Evolutionary conservation across 2,113 vertebrate genomes (phyloP), one percentile per base, ranked within the genome.

Genomic region (Holacanthus passer): DNA sequence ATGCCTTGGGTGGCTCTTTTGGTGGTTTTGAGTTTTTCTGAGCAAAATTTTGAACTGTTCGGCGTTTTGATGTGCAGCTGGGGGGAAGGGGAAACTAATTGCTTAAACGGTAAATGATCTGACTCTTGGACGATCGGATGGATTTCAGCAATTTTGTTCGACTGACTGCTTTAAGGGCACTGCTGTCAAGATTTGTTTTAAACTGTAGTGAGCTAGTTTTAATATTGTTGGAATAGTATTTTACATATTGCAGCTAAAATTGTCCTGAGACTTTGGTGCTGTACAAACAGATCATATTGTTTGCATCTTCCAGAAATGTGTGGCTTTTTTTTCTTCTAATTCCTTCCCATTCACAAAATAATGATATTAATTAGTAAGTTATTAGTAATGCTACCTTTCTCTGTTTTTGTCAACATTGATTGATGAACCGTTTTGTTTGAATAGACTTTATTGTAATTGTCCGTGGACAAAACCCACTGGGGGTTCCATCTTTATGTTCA

Each of bases 101-200:
- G 9, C 48, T 22, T 47, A 41, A 50, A 67, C 10, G 14, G 37
- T 41, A 13, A n/a, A 29, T 7, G 1, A 31, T 31, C 7, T 41
- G 47, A 1, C 32, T 41, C 16, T n/a, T n/a, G n/a, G n/a, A n/a
- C n/a, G n/a, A n/a, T 52, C n/a, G 0, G 9, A 35, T 41, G 20
- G 31, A 76, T 72, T 37, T 11, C n/a, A 43, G 35, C 16, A 64
- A 47, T 59, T 48, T 12, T 60, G 52, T 32, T 74, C 14, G 22
- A 41, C n/a, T n/a, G n/a, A n/a, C n/a, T n/a, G n/a, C n/a, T n/a
- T n/a, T n/a, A n/a, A n/a, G n/a, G n/a, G n/a, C n/a, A n/a, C 12
- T 68, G 27, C 27, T 73, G 24, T 62, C 17, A 64, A 37, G 8
- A 62, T 72, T 8, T 4, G 1, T 22, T 55, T 4, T 32, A 31